Evolutionary conservation across 1,140 invertebrate species (phyloP).

Genomic region (Hypsibius dujardini): DNA sequence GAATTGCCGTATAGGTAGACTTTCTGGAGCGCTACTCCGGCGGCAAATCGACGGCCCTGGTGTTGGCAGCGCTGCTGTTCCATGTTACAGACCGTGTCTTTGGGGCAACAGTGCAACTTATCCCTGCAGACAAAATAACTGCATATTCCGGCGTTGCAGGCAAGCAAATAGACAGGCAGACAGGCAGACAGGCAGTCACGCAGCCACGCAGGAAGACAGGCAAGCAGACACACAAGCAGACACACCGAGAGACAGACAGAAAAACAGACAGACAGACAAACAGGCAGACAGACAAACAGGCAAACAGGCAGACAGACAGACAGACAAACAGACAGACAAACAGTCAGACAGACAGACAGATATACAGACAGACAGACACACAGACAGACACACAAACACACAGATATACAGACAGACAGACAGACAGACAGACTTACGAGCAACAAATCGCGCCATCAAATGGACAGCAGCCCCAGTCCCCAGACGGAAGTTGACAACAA

Average conservation of each 20-base stretch:
- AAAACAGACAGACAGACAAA: not conserved
- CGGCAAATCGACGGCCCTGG: no score
- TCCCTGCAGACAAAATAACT: slow-evolving; percentile 21
- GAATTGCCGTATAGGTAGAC: no score
- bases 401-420: not conserved
- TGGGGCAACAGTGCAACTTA: slow-evolving; percentile 29
- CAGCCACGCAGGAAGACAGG: no score
- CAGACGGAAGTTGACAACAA: slow-evolving; percentile 31
- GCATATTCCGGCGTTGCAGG: not conserved
- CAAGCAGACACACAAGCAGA: not conserved
- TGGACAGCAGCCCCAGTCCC: slow-evolving; percentile 34
- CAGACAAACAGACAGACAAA: no score
- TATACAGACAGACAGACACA: not conserved
- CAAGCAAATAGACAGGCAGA: no score
- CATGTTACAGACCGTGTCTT: slow-evolving; percentile 25
- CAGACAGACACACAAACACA: not conserved
- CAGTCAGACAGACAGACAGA: not conserved
- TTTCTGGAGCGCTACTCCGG: no score
- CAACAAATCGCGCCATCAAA: slow-evolving; percentile 30
- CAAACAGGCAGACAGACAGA: no score
- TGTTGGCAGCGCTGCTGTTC: not conserved
- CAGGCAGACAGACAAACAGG: no score
- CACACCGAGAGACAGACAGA: not conserved
- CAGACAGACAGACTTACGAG: slow-evolving; percentile 13
- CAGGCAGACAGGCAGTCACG: no score